A percentile compares a stretch with the other conserved stretches of the same genome.
Conservation (phyloP, 2,888 invertebrate species). For the Pteria penguin region DNA sequence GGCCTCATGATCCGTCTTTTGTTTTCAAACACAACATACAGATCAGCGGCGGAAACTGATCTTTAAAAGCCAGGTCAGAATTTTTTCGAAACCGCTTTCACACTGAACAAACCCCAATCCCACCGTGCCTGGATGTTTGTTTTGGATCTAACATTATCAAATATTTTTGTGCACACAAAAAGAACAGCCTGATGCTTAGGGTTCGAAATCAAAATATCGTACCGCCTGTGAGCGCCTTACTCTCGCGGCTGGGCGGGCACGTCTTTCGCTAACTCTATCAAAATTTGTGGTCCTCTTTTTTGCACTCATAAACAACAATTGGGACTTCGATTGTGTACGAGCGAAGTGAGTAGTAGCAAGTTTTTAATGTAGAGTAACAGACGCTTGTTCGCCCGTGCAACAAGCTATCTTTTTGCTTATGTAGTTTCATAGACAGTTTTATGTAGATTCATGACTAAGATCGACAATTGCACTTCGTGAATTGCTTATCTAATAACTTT, state of each 20-base stretch:
- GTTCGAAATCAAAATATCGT: background rate
- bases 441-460: no score
- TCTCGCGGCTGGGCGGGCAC: background rate
- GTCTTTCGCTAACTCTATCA: background rate
- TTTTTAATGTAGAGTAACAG: background rate
- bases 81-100: background rate
- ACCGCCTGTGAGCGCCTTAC: background rate
- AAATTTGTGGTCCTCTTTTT: background rate
- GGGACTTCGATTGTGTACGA: background rate
- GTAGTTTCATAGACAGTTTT: no score
- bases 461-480: no score
- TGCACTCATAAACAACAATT: background rate
- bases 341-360: background rate
- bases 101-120: background rate
- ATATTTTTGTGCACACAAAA: background rate
- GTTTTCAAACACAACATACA: background rate
- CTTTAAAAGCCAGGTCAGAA: background rate
- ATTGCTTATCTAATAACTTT: no score
- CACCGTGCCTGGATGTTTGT: background rate
- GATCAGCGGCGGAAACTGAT: background rate
- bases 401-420: no score
- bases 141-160: background rate
- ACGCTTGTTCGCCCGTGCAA: background rate
- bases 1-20: background rate
- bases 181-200: background rate